A percentile compares a stretch with the other conserved stretches of the same genome.
phyloP scores from a whole-genome alignment of 1,140 invertebrate species.

The Aphidius gifuensis region DNA sequence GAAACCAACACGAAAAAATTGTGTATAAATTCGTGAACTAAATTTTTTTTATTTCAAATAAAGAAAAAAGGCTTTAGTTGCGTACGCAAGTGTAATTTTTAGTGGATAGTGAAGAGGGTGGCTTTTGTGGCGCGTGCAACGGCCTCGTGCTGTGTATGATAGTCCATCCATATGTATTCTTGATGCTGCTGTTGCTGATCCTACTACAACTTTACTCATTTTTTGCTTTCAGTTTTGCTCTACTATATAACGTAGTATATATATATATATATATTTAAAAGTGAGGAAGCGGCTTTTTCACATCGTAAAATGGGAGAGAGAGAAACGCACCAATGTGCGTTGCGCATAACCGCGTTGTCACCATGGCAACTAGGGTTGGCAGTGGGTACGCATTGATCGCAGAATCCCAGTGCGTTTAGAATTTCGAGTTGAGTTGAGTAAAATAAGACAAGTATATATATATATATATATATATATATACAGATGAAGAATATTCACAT shows the following conservation, averaged over 20 bases:
- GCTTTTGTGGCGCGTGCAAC: slow-evolving; percentile 18
- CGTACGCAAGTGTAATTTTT: too few species aligned
- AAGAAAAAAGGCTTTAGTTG: too few species aligned
- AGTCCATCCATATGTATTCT: too few species aligned
- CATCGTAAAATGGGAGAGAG: too few species aligned
- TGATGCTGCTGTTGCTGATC: slow-evolving; percentile 11
- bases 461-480: slow-evolving; percentile 13
- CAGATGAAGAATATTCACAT: too few species aligned
- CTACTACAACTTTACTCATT: background rate
- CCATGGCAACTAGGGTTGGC: background rate
- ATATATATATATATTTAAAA: too few species aligned
- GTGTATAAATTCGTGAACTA: too few species aligned
- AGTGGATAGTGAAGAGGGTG: background rate
- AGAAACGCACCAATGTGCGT: slow-evolving; percentile 42
- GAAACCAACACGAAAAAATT: too few species aligned
- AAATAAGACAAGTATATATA: slow-evolving; percentile 17
- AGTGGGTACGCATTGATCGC: slow-evolving; percentile 51
- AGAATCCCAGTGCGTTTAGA: slow-evolving; percentile 50
- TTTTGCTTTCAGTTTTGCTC: too few species aligned
- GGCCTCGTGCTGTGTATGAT: slow-evolving; percentile 11
- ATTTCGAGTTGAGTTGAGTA: slow-evolving; percentile 28
- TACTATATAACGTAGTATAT: too few species aligned
- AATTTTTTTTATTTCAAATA: too few species aligned
- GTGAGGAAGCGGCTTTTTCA: too few species aligned
- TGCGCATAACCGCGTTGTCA: slow-evolving; percentile 28